phyloP scores from a whole-genome alignment of 2,113 vertebrate species.

The Dipodomys merriami region DNA sequence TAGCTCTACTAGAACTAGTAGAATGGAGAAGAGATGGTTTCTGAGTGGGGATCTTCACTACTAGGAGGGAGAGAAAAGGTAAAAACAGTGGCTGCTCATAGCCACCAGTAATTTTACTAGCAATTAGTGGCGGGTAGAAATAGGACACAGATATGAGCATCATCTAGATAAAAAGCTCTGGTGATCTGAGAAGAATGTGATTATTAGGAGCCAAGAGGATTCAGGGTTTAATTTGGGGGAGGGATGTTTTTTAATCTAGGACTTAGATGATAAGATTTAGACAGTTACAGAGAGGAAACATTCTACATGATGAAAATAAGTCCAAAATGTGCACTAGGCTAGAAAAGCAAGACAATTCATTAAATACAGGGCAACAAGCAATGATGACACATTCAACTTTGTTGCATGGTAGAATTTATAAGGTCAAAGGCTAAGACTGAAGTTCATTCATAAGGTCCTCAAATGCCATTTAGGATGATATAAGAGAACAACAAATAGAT shows the following conservation, averaged over 20 bases:
- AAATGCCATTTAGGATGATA: neutral
- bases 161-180: neutral
- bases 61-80: neutral
- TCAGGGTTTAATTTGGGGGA: neutral
- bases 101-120: neutral
- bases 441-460: neutral
- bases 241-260: neutral
- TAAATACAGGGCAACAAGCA: neutral
- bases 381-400: neutral
- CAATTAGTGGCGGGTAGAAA: neutral
- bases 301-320: neutral
- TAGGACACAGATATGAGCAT: neutral
- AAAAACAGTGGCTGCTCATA: neutral
- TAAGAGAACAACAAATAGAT: neutral
- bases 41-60: neutral
- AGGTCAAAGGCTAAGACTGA: neutral
- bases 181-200: neutral
- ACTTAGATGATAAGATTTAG: neutral
- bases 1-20: neutral
- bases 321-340: neutral
- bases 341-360: neutral
- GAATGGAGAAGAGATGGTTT: neutral
- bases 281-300: neutral
- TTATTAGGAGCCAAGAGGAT: neutral
- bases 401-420: neutral